A percentile compares a stretch with the other conserved stretches of the same genome.
These are phyloP conservation scores for Formicarius rufipectus DNA, from an alignment of 2,113 vertebrate genomes.

Conservation along the genomic window DNA sequence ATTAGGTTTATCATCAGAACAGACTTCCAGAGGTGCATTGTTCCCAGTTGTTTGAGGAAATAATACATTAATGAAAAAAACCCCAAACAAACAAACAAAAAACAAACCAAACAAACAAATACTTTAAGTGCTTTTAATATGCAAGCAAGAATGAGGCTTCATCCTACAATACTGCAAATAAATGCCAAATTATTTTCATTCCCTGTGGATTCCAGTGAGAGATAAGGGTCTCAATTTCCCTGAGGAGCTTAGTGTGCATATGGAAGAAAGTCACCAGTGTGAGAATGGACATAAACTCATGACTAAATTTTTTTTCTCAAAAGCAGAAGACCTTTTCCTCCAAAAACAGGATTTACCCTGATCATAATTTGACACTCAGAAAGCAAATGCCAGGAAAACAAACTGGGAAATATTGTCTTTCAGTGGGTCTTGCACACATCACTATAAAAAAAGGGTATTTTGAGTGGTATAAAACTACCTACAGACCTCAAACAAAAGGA, in stretches of 20 bases:
- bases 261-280: neutral
- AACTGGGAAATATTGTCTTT: neutral
- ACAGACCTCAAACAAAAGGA: neutral
- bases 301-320: neutral
- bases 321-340: neutral
- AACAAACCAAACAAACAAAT: too few relatives aligned
- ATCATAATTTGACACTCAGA: neutral
- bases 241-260: neutral
- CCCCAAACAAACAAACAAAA: too few relatives aligned
- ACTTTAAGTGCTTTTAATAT: neutral
- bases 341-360: neutral
- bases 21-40: neutral
- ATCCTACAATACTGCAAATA: neutral
- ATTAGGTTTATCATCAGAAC: neutral
- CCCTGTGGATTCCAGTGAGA: neutral
- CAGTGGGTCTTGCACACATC: neutral
- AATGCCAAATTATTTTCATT: neutral
- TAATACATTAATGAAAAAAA: constrained; percentile 12
- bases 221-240: neutral
- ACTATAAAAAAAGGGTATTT: neutral
- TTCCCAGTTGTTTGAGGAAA: constrained; percentile 15
- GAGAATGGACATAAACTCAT: neutral
- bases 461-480: neutral
- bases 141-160: neutral
- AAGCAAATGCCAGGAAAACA: neutral